These are phyloP conservation scores for Cyaniris semiargus DNA, from an alignment of 2,888 invertebrate genomes.

Conservation along the genomic window DNA sequence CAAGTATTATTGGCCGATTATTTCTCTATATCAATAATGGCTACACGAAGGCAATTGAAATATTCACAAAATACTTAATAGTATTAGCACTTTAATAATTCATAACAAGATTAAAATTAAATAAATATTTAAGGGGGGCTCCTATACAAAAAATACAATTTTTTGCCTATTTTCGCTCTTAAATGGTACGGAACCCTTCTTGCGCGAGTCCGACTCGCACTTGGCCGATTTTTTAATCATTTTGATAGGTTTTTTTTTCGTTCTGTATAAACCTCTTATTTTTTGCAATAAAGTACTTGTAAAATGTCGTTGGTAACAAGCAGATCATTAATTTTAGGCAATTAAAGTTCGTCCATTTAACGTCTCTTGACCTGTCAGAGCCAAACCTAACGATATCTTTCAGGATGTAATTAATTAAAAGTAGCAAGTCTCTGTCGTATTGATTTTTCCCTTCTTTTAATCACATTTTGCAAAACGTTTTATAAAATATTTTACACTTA, in stretches of 20 bases:
- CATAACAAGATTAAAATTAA: no score
- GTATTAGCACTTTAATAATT: no score
- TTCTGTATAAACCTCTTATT: not conserved
- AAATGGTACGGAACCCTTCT: no score
- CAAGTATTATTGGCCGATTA: not conserved
- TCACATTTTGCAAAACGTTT: not conserved
- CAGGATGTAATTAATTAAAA: constrained; percentile 10
- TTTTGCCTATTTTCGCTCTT: no score
- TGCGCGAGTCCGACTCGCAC: no score
- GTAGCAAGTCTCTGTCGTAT: not conserved
- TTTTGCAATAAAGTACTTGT: not conserved
- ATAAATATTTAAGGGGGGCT: no score
- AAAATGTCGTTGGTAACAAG: not conserved
- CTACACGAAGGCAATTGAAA: no score
- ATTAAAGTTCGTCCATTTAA: constrained; percentile 5
- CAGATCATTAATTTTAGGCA: constrained; percentile 4
- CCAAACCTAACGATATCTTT: constrained; percentile 13
- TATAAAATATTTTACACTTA: not conserved
- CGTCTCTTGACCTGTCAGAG: constrained; percentile 17
- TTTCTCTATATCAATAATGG: no score
- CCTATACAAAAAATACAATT: no score
- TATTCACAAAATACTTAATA: no score
- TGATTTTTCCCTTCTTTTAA: not conserved
- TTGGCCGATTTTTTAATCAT: no score
- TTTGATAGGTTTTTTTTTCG: not conserved